Percentiles rank a stretch among this genome's conserved stretches.
Conservation (phyloP, 2,888 invertebrate species). For the Chironomus riparius region DNA sequence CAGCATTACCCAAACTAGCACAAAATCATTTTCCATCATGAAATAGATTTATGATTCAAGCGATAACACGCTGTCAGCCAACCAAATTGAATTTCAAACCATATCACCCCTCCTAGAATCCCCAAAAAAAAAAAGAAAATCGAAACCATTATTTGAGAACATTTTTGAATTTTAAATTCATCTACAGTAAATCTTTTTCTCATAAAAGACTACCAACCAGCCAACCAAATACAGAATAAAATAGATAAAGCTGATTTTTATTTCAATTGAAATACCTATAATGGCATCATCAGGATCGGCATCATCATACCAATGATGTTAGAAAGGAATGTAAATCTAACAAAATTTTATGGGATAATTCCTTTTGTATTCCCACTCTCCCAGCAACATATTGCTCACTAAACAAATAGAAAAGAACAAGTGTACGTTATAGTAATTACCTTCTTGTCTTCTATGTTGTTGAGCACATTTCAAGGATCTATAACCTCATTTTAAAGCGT, state of each 20-base stretch:
- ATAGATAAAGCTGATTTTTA: no score
- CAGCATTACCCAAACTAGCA: no score
- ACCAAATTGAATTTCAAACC: no score
- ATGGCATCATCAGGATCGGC: no score
- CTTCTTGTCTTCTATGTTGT: neutral
- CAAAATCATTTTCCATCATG: no score
- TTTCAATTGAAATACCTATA: no score
- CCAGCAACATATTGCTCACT: neutral
- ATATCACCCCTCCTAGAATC: no score
- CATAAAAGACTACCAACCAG: neutral
- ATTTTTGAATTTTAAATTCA: constrained; percentile 4
- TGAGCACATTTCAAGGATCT: neutral
- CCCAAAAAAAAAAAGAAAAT: neutral
- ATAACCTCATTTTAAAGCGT: neutral
- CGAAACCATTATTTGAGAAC: constrained; percentile 24
- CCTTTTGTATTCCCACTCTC: neutral
- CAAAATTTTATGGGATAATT: neutral
- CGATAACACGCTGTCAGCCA: no score
- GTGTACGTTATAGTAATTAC: neutral
- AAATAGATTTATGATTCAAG: no score
- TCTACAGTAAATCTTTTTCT: neutral
- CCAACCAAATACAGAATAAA: no score
- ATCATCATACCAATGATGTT: no score
- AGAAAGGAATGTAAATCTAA: neutral
- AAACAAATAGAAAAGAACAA: neutral